Evolutionary conservation across 2,113 vertebrate species (phyloP).

Genomic region (Aspiorhynchus laticeps): DNA sequence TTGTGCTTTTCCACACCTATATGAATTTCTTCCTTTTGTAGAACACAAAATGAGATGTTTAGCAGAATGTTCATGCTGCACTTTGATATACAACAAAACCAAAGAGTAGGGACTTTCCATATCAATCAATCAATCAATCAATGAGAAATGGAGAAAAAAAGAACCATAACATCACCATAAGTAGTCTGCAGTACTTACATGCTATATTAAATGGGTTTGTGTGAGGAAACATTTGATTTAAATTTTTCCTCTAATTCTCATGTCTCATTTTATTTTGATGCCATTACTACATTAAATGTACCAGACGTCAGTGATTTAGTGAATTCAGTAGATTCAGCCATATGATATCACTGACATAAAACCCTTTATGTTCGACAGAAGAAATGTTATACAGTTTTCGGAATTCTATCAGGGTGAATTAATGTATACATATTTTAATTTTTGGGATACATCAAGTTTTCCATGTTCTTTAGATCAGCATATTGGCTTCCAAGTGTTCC

Average conservation of each 20-base stretch:
- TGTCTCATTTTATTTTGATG: too few species aligned
- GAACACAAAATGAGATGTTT: background rate
- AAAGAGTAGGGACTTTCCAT: too few species aligned
- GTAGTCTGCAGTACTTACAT: background rate
- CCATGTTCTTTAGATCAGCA: background rate
- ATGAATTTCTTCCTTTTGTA: background rate
- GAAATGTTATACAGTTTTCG: background rate
- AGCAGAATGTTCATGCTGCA: too few species aligned
- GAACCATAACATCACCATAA: too few species aligned
- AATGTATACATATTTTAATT: background rate
- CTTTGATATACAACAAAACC: too few species aligned
- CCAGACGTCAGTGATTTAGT: too few species aligned
- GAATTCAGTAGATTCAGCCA: background rate
- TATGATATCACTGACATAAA: background rate
- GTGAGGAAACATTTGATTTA: too few species aligned
- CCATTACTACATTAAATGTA: too few species aligned
- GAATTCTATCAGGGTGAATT: background rate
- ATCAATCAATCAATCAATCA: too few species aligned
- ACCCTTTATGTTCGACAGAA: background rate
- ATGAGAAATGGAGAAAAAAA: too few species aligned
- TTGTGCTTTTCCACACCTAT: background rate
- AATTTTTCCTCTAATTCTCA: too few species aligned
- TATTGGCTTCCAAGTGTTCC: background rate
- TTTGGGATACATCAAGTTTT: background rate
- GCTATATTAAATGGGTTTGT: too few species aligned